Percentiles rank a stretch among this genome's conserved stretches.
These are phyloP conservation scores for Oikopleura albicans DNA, from an alignment of 23 tunicate species.

Conservation along the genomic window DNA sequence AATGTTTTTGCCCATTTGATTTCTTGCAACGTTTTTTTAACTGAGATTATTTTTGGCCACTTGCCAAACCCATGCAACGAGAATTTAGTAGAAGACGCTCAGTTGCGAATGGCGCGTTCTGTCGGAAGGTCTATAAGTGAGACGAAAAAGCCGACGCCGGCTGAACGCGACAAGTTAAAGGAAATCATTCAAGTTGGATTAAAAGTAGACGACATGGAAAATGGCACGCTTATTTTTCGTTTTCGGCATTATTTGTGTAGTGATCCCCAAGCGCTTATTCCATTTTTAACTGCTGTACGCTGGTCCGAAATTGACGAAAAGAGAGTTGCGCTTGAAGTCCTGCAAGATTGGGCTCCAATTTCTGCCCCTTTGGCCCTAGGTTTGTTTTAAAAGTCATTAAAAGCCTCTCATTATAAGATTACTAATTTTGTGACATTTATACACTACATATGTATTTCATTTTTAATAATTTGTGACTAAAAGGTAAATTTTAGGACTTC, in stretches of 20 bases:
- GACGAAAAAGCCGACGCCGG: conserved; percentile 82
- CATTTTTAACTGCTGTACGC: conserved; percentile 62
- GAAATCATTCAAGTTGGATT: not conserved
- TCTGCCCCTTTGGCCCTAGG: conserved; percentile 65
- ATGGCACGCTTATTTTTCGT: conserved; percentile 10
- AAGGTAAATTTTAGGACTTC: not conserved
- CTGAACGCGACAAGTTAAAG: not conserved
- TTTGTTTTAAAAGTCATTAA: too few relatives aligned
- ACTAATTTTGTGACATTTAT: too few relatives aligned
- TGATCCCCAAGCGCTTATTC: conserved; percentile 60
- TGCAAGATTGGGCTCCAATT: conserved; percentile 74
- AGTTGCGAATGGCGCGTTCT: conserved; percentile 49
- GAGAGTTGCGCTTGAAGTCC: conserved; percentile 38
- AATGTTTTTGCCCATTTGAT: too few relatives aligned
- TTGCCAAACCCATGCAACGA: too few relatives aligned
- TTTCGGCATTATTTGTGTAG: conserved; percentile 31
- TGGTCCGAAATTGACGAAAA: conserved; percentile 69
- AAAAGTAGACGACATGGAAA: not conserved
- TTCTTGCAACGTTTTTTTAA: too few relatives aligned
- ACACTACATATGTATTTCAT: too few relatives aligned
- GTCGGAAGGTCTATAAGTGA: conserved; percentile 34
- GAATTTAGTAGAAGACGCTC: conserved; percentile 81
- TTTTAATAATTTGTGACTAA: too few relatives aligned
- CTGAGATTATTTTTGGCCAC: too few relatives aligned
- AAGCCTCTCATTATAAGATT: conserved; percentile 39